Conservation (phyloP, 2,113 vertebrate genomes). For the Rhea americana region DNA sequence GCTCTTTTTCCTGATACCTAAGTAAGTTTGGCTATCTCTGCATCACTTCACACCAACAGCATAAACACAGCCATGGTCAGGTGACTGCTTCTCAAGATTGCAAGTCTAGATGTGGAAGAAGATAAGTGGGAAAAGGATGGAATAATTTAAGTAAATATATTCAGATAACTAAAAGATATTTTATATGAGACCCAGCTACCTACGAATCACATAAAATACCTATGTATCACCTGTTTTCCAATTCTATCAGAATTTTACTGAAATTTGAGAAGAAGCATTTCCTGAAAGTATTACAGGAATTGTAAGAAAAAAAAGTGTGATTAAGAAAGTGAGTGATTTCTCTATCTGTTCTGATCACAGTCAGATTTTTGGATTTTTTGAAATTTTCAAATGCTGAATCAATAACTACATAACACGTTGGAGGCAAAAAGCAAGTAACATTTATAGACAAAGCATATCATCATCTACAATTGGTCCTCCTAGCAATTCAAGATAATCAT, state of each 20-base stretch:
- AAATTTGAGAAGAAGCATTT: slow-evolving; percentile 8
- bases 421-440: background rate
- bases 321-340: background rate
- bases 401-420: background rate
- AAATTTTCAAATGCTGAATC: background rate
- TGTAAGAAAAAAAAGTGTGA: background rate
- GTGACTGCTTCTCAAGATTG: background rate
- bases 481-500: background rate
- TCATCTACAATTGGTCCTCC: background rate
- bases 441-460: background rate
- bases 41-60: background rate
- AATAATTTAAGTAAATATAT: background rate
- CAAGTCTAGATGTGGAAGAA: background rate
- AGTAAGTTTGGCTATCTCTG: background rate
- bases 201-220: background rate
- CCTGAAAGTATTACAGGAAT: background rate
- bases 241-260: background rate
- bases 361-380: background rate
- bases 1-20: background rate
- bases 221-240: background rate
- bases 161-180: background rate
- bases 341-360: background rate
- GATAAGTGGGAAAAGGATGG: background rate
- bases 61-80: background rate
- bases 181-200: too few relatives aligned